Conservation (phyloP, 1,140 invertebrate genomes). For the Acromyrmex echinatior region DNA sequence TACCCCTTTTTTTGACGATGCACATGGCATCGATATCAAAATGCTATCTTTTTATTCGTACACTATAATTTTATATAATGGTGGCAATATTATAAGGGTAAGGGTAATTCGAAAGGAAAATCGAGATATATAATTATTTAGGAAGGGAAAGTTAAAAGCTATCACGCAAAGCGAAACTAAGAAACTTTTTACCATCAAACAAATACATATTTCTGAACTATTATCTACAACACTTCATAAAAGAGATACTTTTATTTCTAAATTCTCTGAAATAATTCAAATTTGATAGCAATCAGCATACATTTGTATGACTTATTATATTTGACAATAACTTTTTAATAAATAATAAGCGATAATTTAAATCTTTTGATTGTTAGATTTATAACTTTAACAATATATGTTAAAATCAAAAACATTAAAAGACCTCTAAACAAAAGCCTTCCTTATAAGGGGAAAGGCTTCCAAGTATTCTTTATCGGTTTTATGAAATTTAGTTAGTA, state of each 20-base stretch:
- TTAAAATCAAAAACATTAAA: too few species aligned
- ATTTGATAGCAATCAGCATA: neutral
- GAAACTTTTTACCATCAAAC: neutral
- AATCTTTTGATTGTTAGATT: too few species aligned
- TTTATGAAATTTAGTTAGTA: too few species aligned
- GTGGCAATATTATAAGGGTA: neutral
- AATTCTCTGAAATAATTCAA: neutral
- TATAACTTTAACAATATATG: too few species aligned
- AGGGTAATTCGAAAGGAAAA: neutral
- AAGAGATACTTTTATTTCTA: neutral
- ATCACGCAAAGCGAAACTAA: slow-evolving; percentile 2
- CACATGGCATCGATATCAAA: neutral
- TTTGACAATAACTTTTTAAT: too few species aligned
- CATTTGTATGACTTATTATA: neutral
- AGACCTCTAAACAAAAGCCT: too few species aligned
- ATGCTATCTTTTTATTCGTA: neutral
- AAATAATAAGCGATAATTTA: too few species aligned
- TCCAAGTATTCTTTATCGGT: too few species aligned
- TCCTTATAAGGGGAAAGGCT: too few species aligned
- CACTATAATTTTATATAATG: neutral
- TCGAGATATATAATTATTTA: slow-evolving; percentile 20
- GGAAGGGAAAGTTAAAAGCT: neutral
- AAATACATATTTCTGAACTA: neutral
- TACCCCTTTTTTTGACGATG: neutral
- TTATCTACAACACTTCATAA: neutral